phyloP scores from a whole-genome alignment of 2,888 invertebrate genomes.

The Eulithis prunata region DNA sequence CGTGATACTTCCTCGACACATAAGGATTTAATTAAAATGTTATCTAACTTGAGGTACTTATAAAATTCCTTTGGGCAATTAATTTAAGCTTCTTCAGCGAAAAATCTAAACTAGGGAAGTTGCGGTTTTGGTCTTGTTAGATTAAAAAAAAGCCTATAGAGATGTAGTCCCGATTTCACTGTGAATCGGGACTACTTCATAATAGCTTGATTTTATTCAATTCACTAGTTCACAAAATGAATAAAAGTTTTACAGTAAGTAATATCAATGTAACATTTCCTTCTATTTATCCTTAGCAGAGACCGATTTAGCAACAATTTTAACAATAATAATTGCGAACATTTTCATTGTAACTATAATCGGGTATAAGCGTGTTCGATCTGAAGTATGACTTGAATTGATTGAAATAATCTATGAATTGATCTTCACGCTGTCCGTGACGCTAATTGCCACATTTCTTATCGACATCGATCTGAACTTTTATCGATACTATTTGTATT shows the following conservation, averaged over 20 bases:
- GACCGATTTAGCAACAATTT: slow-evolving; percentile 13
- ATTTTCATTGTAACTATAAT: slow-evolving; percentile 48
- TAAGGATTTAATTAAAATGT: slow-evolving; percentile 14
- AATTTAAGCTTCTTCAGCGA: not conserved
- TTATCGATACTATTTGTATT: slow-evolving; percentile 52
- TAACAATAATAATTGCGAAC: slow-evolving; percentile 30
- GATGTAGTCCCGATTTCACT: too few species aligned
- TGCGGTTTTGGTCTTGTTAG: too few species aligned
- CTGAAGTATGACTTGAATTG: slow-evolving; percentile 58
- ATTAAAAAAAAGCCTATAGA: too few species aligned
- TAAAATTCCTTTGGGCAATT: slow-evolving; percentile 6
- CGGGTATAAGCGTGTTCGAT: slow-evolving; percentile 50
- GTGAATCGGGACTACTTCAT: too few species aligned
- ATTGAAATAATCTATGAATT: slow-evolving; percentile 65
- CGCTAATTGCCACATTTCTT: slow-evolving; percentile 71
- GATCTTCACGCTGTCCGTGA: slow-evolving; percentile 68
- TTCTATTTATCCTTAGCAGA: slow-evolving; percentile 13
- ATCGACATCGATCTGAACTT: slow-evolving; percentile 57
- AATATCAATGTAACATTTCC: not conserved
- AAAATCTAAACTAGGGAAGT: too few species aligned
- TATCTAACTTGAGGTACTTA: slow-evolving; percentile 1
- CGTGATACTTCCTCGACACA: slow-evolving; percentile 12
- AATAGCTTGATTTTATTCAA: too few species aligned
- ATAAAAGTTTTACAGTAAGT: too few species aligned
- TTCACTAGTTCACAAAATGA: too few species aligned